A percentile compares a stretch with the other conserved stretches of the same genome.
phyloP scores from a whole-genome alignment of 2,888 invertebrate genomes.

The Erebia ligea region DNA sequence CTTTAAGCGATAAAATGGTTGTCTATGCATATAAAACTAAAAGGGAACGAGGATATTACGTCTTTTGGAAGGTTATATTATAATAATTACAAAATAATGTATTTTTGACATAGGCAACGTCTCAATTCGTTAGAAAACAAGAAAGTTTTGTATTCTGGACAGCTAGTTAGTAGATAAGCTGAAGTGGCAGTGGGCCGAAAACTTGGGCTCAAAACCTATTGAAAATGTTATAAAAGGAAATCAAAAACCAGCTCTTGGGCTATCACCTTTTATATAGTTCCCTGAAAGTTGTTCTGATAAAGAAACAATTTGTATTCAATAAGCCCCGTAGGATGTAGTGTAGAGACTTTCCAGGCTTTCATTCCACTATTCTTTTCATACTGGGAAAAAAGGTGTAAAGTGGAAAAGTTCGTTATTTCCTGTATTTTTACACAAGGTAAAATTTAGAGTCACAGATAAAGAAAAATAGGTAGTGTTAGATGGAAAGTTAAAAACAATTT shows the following conservation, averaged over 20 bases:
- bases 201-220: neutral
- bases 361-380: slow-evolving; percentile 36
- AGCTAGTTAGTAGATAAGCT: too few relatives aligned
- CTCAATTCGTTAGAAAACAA: too few relatives aligned
- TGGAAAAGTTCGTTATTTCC: slow-evolving; percentile 26
- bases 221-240: neutral
- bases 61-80: too few relatives aligned
- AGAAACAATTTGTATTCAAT: slow-evolving; percentile 79
- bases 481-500: too few relatives aligned
- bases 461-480: neutral
- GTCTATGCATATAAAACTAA: too few relatives aligned
- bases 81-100: too few relatives aligned
- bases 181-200: too few relatives aligned
- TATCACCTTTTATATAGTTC: slow-evolving; percentile 33
- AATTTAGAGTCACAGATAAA: neutral
- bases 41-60: too few relatives aligned
- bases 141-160: too few relatives aligned
- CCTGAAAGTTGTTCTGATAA: slow-evolving; percentile 60
- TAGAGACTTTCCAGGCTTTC: slow-evolving; percentile 41
- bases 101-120: too few relatives aligned
- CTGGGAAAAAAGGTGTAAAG: slow-evolving; percentile 27
- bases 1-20: too few relatives aligned
- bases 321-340: slow-evolving; percentile 61
- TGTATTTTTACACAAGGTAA: slow-evolving; percentile 12
- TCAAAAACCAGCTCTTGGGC: slow-evolving; percentile 1